Conservation (phyloP, 1,140 invertebrate species). For the Drosophila trapezifrons region DNA sequence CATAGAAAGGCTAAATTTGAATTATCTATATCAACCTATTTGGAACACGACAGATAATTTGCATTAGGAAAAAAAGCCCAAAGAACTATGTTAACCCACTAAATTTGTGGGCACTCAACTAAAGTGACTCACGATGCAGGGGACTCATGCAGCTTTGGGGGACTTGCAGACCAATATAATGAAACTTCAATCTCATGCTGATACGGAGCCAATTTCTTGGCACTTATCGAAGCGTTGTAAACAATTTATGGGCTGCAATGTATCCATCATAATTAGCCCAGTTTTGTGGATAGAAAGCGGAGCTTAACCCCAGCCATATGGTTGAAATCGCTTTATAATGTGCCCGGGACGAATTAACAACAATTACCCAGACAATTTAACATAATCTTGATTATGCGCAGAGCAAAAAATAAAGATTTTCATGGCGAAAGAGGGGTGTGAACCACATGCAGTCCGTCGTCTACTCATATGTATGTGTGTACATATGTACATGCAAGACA, state of each 20-base stretch:
- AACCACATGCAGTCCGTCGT: constrained; percentile 34
- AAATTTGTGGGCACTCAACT: neutral
- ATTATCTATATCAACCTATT: constrained; percentile 8
- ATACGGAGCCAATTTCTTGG: constrained; percentile 22
- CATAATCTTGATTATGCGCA: constrained; percentile 79
- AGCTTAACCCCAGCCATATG: constrained; percentile 70
- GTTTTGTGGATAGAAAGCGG: constrained; percentile 68
- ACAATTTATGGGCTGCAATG: constrained; percentile 57
- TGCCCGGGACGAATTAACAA: constrained; percentile 75
- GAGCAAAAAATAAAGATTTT: constrained; percentile 39
- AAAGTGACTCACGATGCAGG: constrained; percentile 8
- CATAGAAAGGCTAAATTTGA: neutral
- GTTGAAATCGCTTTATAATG: constrained; percentile 77
- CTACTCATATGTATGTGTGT: constrained; percentile 6
- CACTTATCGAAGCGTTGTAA: constrained; percentile 44
- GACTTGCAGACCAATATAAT: constrained; percentile 9
- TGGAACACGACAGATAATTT: constrained; percentile 11
- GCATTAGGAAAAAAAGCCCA: constrained; percentile 7
- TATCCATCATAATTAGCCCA: constrained; percentile 72
- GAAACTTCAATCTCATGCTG: constrained; percentile 24
- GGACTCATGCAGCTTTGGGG: constrained; percentile 8
- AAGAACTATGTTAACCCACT: constrained; percentile 7
- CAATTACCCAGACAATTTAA: constrained; percentile 82
- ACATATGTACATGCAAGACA: constrained; percentile 51
- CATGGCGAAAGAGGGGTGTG: constrained; percentile 29